Evolutionary conservation across 2,888 invertebrate genomes (phyloP), one percentile per base, ranked within the genome.

Genomic region (Lordiphosa andalusiaca): DNA sequence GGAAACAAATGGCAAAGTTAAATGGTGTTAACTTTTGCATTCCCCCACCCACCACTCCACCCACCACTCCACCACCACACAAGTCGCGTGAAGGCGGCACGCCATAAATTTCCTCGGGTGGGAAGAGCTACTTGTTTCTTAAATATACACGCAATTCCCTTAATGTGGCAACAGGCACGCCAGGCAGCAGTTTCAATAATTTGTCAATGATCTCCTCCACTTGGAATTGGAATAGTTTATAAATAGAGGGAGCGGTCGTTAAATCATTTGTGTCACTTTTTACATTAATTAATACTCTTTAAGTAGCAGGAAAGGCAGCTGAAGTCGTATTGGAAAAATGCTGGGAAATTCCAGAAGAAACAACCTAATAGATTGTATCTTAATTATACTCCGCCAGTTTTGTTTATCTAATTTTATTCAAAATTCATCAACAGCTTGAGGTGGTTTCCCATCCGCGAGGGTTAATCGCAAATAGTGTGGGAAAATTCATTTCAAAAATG

Each of bases 1-100:
- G 6, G 10, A 41, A 46, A 30, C 23, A 54, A 30, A 39, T 50
- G 54, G 38, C 19, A 42, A 5, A 56, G 51, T 57, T 69, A 70
- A 71, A 58, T 67, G 71, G 53, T 63, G 55, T 60, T 75, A 59
- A 71, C 50, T 64, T 53, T 42, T 21, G 42, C 37, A 9, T 9
- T 3, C 30, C 30, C 2, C 0, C 19, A n/a, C n/a, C n/a, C n/a
- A n/a, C n/a, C n/a, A n/a, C n/a, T n/a, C n/a, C n/a, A n/a, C n/a
- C n/a, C n/a, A n/a, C n/a, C n/a, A n/a, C n/a, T 10, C 9, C 6
- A 33, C 16, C 6, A 16, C 16, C 35, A 33, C 30, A 19, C 16
- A 30, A n/a, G 50, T 37, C 30, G 52, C 38, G 10, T 23, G 30
- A 37, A 23, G 21, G 50, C 52, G 49, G 50, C 52, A 52, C 35